Base-by-base conservation (phyloP, 2,888 invertebrate species). In the Leucozona laternaria region DNA sequence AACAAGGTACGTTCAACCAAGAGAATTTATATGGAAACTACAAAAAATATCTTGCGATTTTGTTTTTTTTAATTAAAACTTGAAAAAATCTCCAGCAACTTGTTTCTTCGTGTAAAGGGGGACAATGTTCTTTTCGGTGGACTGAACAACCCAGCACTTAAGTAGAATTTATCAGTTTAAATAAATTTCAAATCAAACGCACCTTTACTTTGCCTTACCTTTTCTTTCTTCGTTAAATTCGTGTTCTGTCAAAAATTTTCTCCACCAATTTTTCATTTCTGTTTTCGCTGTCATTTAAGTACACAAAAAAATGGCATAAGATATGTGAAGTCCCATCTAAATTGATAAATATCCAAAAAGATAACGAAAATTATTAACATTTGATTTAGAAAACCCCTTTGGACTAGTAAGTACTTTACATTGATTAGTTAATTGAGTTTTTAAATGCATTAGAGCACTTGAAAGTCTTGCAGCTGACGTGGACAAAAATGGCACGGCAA, bases 401-500 rank as follows among this genome's bases (percentile, higher is more conserved):
- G 8, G 83, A 34, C 15, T 17, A 40, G 79, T 77, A 57, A 76
- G 84, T 79, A n/a, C 57, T 34, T 57, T 10, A 22, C 3, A 40
- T 22, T n/a, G 8, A 25, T 28, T n/a, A 53, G 1, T 25, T 15
- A 15, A 28, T 7, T 15, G 28, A 15, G 8, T 28, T 22, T 13
- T n/a, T 0, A n/a, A 28, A 13, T 15, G 2, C 15, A 6, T 7
- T 15, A 15, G 6, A 6, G 31, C 7, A 31, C 17, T 22, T 40
- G 10, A 20, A 60, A 20, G 17, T 31, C 60, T 22, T 60, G n/a
- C 25, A 85, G 85, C 60, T 85, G 64, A 86, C 81, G 87, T 87
- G 79, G 71, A 76, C 50, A 34, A 3, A 53, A 11, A 87, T 87
- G 87, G 83, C 87, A 57, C 87, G 87, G 13, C 87, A 82, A 71